These are phyloP conservation scores for Sebastes nivosus DNA, from an alignment of 2,797 vertebrate species.

Conservation along the genomic window DNA sequence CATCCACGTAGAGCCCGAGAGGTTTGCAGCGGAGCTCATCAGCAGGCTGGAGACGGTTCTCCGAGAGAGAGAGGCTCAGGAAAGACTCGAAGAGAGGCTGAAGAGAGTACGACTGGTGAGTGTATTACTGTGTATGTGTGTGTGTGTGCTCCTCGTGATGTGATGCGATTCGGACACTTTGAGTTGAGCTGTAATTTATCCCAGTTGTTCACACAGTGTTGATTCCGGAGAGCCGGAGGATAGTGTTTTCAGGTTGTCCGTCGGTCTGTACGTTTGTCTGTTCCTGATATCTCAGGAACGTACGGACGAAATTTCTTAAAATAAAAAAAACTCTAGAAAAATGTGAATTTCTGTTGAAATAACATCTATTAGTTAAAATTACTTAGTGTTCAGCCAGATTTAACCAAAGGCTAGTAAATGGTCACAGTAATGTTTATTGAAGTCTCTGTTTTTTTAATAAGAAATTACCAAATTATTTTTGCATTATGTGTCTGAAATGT, in stretches of 20 bases:
- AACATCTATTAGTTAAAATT: too few species aligned
- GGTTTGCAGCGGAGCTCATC: conserved; percentile 95
- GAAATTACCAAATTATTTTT: background rate
- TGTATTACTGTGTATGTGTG: background rate
- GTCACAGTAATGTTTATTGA: background rate
- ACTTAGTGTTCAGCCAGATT: too few species aligned
- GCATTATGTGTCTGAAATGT: background rate
- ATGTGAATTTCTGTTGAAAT: too few species aligned
- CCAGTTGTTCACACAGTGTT: background rate
- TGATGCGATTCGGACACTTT: background rate
- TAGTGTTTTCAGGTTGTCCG: too few species aligned
- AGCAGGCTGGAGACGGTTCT: conserved; percentile 92
- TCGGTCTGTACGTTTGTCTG: too few species aligned
- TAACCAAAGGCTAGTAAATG: background rate
- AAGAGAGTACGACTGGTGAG: conserved; percentile 91
- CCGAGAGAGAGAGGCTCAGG: conserved; percentile 91
- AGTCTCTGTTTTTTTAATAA: background rate
- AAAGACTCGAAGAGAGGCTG: conserved; percentile 92
- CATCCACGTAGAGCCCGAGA: conserved; percentile 93
- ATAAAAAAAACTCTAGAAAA: too few species aligned
- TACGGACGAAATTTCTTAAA: too few species aligned
- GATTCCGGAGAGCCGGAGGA: too few species aligned
- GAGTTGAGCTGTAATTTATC: background rate
- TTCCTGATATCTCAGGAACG: too few species aligned
- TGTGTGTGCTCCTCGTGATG: background rate